Base-by-base conservation (phyloP, 2,113 vertebrate species). In the Lepus europaeus region DNA sequence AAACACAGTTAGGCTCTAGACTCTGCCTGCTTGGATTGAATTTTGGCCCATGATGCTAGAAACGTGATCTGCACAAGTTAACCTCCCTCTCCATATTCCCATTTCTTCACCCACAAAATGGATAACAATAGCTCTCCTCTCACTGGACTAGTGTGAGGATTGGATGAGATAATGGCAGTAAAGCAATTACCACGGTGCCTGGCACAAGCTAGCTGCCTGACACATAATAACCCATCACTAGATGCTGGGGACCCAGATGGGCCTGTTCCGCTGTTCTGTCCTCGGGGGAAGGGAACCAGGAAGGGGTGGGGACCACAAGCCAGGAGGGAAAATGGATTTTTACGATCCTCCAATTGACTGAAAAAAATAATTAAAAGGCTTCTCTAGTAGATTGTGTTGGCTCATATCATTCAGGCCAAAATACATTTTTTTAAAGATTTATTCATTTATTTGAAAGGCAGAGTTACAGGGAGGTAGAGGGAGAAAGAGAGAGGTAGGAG, bases 261-360 rank as follows among this genome's bases (percentile, higher is more conserved):
- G 33, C 45, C 31, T 59, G 49, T 36, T 87, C 12, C 39, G 59
- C 66, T 81, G 8, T 87, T 74, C 87, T 77, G 81, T 63, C 68
- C 53, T 84, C 31, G 29, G 27, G 36, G 92, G 36, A 39, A 95
- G 49, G 27, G 33, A 51, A 69, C 4, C 0, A 39, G 59, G 29
- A 81, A 69, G 12, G 23, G 66, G 53, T 51, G 19, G 36, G 9
- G 53, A 92, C 39, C 59, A 68, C 73, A 77, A 82, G 53, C 8
- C 63, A 56, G 83, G 79, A 51, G 78, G 59, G 36, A 68, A 86
- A 96, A 68, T 31, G 66, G 29, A 20, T 45, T 84, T 73, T 73
- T 74, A 45, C 22, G 25, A 59, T 74, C 7, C 16, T 19, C 68
- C 27, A 17, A 69, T 16, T 84, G 39, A 63, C 85, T 91, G 68